These are phyloP conservation scores for Thripadectes ignobilis DNA, from an alignment of 2,797 vertebrate genomes.

Conservation along the genomic window DNA sequence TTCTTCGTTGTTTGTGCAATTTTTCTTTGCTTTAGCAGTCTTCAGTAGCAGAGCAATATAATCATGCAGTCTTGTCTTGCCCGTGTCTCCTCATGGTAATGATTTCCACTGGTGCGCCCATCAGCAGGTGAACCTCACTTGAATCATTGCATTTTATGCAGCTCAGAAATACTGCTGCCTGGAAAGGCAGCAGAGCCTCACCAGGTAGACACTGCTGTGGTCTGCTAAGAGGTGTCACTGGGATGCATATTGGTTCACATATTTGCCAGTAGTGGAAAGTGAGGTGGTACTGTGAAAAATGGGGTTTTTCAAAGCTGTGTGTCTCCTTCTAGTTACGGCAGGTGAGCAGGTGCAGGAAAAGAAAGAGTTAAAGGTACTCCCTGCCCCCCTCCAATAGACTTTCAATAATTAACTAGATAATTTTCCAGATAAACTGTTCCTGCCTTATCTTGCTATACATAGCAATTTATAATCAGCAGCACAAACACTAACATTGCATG, in stretches of 20 bases:
- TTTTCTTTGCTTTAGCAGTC: neutral
- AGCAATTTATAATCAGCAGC: slow-evolving; percentile 24
- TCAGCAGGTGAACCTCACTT: neutral
- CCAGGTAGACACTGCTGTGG: neutral
- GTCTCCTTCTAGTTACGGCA: neutral
- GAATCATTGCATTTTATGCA: neutral
- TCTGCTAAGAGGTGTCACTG: neutral
- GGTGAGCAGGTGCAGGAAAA: neutral
- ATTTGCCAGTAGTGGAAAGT: neutral
- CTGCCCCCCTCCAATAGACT: neutral
- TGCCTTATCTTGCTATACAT: slow-evolving; percentile 61
- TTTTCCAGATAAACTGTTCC: slow-evolving; percentile 55
- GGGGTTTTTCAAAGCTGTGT: neutral
- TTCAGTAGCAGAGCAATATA: neutral
- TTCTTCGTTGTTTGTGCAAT: neutral
- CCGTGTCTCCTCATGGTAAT: neutral
- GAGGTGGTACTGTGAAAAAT: neutral
- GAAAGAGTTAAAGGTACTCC: neutral
- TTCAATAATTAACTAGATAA: slow-evolving; percentile 67
- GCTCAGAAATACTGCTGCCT: neutral
- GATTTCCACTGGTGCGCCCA: neutral
- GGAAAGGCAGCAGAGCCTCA: neutral
- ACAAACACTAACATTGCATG: slow-evolving; percentile 6
- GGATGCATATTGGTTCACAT: neutral
- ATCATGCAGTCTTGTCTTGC: neutral